Evolutionary conservation across 2,113 vertebrate species (phyloP), one percentile per base, ranked within the genome.

Genomic region (Glaucidium brasilianum): DNA sequence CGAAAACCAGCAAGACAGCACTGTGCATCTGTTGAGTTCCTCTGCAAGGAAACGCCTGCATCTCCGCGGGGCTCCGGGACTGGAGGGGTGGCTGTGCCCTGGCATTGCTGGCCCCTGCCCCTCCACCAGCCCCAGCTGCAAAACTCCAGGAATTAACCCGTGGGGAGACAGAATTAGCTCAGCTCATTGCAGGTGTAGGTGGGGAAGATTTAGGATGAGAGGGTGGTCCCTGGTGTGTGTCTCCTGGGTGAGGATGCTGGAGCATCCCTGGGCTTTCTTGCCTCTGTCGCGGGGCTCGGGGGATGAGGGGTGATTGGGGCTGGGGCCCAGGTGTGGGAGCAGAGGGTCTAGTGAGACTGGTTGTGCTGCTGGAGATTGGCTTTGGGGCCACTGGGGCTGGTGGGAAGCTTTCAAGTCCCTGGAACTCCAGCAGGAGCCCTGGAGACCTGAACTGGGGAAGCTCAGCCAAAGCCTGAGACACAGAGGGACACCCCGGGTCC

Each of bases 201-300:
- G 58, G 37, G 68, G 52, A 43, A 22, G 52, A 0, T 71, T 62
- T n/a, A 11, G 64, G 84, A 3, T 1, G 4, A 41, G 76, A 19
- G 8, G 15, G 9, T 23, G n/a, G 12, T 56, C 30, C 9, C 29
- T 2, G 21, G 4, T 4, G 37, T 4, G 34, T 76, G 32, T 19
- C 47, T 50, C 17, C 9, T 58, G 47, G 41, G 52, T 45, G 60
- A 53, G 55, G 67, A 20, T 35, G 41, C 29, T 72, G 83, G 41
- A 72, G 52, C 52, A 26, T 13, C 16, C 0, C 1, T 27, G 55
- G 43, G 32, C 3, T 37, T 30, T 73, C 15, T 26, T 1, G 0
- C n/a, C 19, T 37, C 69, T 7, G 1, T 9, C 4, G 1, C 9
- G 23, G 56, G 68, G 45, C 19, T 68, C 4, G 4, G 62, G 50